These are phyloP conservation scores for Polymixis lichenea DNA, from an alignment of 2,888 invertebrate genomes.

Conservation along the genomic window DNA sequence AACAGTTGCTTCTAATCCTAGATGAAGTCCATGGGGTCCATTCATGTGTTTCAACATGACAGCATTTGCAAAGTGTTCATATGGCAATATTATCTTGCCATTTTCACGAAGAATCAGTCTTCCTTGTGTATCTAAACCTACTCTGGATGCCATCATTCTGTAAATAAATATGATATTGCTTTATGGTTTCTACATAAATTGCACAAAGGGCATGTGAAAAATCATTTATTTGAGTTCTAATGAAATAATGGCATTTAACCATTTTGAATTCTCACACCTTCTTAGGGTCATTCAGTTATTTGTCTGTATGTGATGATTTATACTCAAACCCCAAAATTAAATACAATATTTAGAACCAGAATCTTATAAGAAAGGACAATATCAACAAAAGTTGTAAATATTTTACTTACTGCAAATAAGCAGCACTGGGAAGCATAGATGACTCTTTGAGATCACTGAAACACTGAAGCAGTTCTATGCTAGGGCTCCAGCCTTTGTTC, in stretches of 20 bases:
- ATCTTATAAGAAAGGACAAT: conserved; percentile 38
- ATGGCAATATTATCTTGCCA: conserved; percentile 96
- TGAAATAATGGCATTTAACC: not conserved
- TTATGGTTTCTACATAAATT: not conserved
- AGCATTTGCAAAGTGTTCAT: conserved; percentile 97
- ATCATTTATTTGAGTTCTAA: not conserved
- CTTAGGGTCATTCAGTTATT: not conserved
- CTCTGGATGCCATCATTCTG: conserved; percentile 96
- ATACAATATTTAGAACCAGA: conserved; percentile 30
- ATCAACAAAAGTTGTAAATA: conserved; percentile 32
- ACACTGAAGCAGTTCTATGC: conserved; percentile 95
- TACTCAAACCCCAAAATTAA: not conserved
- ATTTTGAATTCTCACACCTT: not conserved
- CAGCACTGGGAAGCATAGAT: conserved; percentile 96
- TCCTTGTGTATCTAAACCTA: conserved; percentile 95
- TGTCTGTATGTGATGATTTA: not conserved
- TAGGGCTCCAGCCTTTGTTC: conserved; percentile 97
- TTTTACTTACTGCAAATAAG: conserved; percentile 95
- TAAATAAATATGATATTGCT: conserved; percentile 63
- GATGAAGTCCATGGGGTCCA: conserved; percentile 95
- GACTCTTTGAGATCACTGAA: conserved; percentile 96
- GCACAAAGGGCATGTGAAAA: not conserved
- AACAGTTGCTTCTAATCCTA: conserved; percentile 95
- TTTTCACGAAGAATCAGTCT: conserved; percentile 95
- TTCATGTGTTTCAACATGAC: conserved; percentile 98